A percentile compares a stretch with the other conserved stretches of the same genome.
Conservation (phyloP, 2,888 invertebrate genomes). For the Parnassius glacialis region DNA sequence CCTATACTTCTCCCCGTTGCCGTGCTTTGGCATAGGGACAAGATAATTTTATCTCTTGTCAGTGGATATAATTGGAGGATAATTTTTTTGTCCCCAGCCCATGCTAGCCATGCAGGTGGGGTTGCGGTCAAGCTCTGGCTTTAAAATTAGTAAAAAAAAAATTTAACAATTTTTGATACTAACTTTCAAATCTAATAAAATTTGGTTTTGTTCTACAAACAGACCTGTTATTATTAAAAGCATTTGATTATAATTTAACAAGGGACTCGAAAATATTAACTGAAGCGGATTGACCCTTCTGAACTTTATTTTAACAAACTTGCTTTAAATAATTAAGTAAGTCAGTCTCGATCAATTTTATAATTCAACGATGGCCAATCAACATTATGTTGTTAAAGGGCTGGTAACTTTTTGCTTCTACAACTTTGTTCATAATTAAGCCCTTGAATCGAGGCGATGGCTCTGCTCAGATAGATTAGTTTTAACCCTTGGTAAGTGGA, state of each 20-base stretch:
- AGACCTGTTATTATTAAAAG: no score
- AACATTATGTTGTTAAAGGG: constrained; percentile 13
- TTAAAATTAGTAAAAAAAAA: no score
- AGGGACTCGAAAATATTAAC: constrained; percentile 14
- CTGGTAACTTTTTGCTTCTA: constrained; percentile 1
- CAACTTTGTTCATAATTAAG: constrained; percentile 1
- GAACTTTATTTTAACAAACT: constrained; percentile 3
- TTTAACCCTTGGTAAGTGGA: background rate
- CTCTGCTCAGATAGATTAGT: background rate
- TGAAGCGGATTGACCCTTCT: constrained; percentile 12
- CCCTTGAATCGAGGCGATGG: background rate
- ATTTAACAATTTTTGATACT: no score
- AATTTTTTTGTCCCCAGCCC: no score
- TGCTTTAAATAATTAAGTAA: constrained; percentile 6
- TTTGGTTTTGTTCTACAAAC: no score
- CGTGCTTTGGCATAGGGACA: no score
- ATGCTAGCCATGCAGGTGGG: no score
- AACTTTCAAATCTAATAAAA: no score
- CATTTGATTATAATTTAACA: constrained; percentile 1
- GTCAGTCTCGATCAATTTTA: constrained; percentile 6
- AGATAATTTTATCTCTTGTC: no score
- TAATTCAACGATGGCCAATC: constrained; percentile 6
- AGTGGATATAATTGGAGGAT: no score
- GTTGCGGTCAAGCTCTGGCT: no score
- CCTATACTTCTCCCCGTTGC: no score